Evolutionary conservation across 2,797 vertebrate species (phyloP).

Genomic region (Denticeps clupeoides): DNA sequence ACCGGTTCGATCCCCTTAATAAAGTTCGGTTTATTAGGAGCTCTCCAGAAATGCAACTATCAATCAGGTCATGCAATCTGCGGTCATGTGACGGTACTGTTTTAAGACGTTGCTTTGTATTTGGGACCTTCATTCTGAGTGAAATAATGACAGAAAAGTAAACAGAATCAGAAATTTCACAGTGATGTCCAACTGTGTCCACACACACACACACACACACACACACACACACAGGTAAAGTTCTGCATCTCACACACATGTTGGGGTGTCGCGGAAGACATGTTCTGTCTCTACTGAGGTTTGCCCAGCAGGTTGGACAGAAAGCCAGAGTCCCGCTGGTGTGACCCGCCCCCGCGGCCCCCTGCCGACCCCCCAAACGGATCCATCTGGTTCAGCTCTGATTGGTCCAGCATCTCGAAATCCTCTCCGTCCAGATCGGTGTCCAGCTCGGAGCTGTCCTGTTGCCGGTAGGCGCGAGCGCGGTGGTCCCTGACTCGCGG

Average conservation of each 20-base stretch:
- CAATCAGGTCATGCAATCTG: too few species aligned
- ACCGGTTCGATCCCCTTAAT: too few species aligned
- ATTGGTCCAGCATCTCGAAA: conserved; percentile 97
- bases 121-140: too few species aligned
- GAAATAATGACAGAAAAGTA: too few species aligned
- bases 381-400: conserved; percentile 91
- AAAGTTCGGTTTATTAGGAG: too few species aligned
- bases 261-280: neutral
- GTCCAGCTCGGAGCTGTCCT: conserved; percentile 86
- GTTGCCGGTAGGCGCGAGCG: conserved; percentile 65
- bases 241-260: conserved; percentile 11
- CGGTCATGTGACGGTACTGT: too few species aligned
- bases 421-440: conserved; percentile 83
- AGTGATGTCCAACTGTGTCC: neutral
- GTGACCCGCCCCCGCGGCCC: conserved; percentile 43
- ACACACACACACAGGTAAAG: conserved; percentile 8
- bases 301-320: conserved; percentile 64
- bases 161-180: too few species aligned
- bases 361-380: conserved; percentile 56
- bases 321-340: conserved; percentile 63
- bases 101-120: too few species aligned
- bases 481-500: conserved; percentile 38
- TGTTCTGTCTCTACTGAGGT: conserved; percentile 43
- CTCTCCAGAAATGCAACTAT: too few species aligned
- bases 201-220: conserved; percentile 7